Base-by-base conservation (phyloP, 2,888 invertebrate genomes). In the Drosophila kokeensis region DNA sequence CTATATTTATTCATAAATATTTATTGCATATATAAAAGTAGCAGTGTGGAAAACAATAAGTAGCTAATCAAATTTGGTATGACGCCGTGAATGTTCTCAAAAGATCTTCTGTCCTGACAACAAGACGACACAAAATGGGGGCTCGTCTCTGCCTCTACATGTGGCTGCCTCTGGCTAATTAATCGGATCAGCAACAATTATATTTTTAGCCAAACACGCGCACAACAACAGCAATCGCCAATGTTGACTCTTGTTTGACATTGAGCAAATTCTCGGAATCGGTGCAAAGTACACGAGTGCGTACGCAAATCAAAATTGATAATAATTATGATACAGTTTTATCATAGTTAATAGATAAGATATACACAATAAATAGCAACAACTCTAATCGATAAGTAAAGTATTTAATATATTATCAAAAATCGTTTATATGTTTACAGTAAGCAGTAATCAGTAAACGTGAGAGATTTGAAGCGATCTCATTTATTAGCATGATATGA, bases 31-130 rank as follows among this genome's bases (percentile, higher is more conserved):
- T n/a, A 30, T n/a, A 45, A 36, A 21, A 15, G 29, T 24, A 30
- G 24, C 8, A 34, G 32, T 64, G 57, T 38, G 15, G 24, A 52
- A 32, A 54, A 48, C 30, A 82, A 69, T 18, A 53, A 38, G 4
- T 6, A 38, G 69, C 60, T 71, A 71, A 69, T 67, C 61, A 66
- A 36, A 48, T 55, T 50, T 45, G 24, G 18, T 18, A 57, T 55
- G 62, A 66, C 58, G 66, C 32, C 8, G 45, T 4, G 36, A 42
- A 15, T 50, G 0, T 24, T 42, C 34, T 54, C 27, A 32, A 18
- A 30, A 18, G 27, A 74, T 54, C 58, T 65, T 61, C 58, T 67
- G 64, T 73, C 79, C 79, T 82, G 83, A 87, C 83, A 84, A 82
- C 87, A 87, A 84, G 36, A n/a, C 65, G 36, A n/a, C 65, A 58